Percentiles rank a stretch among this genome's conserved stretches.
These are phyloP conservation scores for Vanessa tameamea DNA, from an alignment of 1,140 invertebrate genomes.

Conservation along the genomic window DNA sequence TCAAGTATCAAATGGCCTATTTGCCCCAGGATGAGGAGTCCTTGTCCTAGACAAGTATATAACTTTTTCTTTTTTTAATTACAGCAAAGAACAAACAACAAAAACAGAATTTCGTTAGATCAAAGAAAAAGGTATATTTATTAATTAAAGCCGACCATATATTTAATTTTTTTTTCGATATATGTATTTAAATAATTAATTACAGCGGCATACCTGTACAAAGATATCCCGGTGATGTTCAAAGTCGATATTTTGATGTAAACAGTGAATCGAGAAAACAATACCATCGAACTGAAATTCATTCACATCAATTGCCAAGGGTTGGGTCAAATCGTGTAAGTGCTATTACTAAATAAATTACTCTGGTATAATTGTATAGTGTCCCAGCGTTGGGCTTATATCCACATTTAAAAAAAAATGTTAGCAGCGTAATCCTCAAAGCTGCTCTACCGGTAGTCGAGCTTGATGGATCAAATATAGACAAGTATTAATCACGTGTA, in stretches of 20 bases:
- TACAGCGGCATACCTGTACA: not conserved
- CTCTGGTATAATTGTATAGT: too few species aligned
- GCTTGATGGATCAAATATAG: too few species aligned
- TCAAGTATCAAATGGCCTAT: too few species aligned
- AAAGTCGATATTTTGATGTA: slow-evolving; percentile 16
- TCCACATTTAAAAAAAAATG: too few species aligned
- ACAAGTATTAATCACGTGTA: too few species aligned
- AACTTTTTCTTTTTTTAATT: not conserved
- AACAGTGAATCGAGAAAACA: not conserved
- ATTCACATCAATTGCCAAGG: not conserved
- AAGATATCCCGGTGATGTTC: slow-evolving; percentile 11
- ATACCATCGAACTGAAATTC: slow-evolving; percentile 1
- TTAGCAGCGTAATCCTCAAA: too few species aligned
- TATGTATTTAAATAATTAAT: not conserved
- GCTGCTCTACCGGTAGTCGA: too few species aligned
- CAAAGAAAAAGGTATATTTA: not conserved
- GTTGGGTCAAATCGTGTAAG: slow-evolving; percentile 10
- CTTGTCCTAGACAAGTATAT: not conserved
- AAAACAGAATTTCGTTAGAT: not conserved
- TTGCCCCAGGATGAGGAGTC: too few species aligned
- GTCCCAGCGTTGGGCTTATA: too few species aligned
- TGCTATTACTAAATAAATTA: not conserved
- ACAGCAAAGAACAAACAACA: slow-evolving; percentile 2
- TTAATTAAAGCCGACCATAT: not conserved
- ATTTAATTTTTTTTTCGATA: not conserved